phyloP scores from a whole-genome alignment of 1,140 invertebrate species.

The Adoxophyes honmai region DNA sequence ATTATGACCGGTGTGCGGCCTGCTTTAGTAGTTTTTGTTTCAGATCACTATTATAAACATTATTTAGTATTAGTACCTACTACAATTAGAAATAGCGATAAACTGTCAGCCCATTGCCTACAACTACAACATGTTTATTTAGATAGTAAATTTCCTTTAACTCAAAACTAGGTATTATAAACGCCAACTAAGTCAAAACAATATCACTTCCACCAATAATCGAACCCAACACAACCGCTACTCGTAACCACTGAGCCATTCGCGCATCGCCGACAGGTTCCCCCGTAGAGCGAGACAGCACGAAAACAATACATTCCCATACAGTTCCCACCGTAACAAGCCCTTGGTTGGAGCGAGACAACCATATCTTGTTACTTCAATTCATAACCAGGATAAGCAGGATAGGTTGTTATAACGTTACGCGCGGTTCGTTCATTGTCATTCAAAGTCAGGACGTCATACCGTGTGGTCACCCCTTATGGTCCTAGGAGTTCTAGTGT shows the following conservation, averaged over 20 bases:
- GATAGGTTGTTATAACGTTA: constrained; percentile 47
- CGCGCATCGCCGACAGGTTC: constrained; percentile 58
- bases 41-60: too few relatives aligned
- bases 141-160: too few relatives aligned
- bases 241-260: constrained; percentile 29
- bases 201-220: constrained; percentile 27
- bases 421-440: constrained; percentile 30
- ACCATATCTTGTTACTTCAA: constrained; percentile 27
- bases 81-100: too few relatives aligned
- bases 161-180: too few relatives aligned
- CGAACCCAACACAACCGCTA: constrained; percentile 33
- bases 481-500: not conserved
- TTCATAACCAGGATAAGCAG: constrained; percentile 48
- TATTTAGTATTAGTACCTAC: too few relatives aligned
- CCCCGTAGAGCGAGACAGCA: constrained; percentile 55
- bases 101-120: too few relatives aligned
- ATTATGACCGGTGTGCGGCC: too few relatives aligned
- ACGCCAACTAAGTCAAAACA: too few relatives aligned
- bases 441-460: constrained; percentile 35
- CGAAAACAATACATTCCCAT: constrained; percentile 76
- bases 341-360: constrained; percentile 38
- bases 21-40: too few relatives aligned
- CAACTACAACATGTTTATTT: too few relatives aligned
- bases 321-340: constrained; percentile 61
- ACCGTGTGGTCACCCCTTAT: constrained; percentile 29